Percentiles rank a stretch among this genome's conserved stretches.
phyloP scores from a whole-genome alignment of 2,888 invertebrate genomes.

The Papilio protenor region DNA sequence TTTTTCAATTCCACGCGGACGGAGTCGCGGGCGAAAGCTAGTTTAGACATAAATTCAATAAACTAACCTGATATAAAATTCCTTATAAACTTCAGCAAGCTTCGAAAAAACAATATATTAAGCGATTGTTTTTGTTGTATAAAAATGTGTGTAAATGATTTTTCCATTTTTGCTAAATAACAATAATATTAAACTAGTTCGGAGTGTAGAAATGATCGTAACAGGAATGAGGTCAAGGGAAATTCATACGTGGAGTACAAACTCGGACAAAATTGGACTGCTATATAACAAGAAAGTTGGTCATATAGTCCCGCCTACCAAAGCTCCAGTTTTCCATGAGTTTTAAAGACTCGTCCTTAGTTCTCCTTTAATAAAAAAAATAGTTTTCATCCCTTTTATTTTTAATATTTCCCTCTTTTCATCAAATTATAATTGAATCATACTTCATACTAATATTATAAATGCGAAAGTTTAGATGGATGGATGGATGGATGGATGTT shows the following conservation, averaged over 20 bases:
- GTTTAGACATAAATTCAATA: background rate
- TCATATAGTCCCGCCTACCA: background rate
- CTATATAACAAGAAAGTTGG: constrained; percentile 12
- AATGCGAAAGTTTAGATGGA: too few relatives aligned
- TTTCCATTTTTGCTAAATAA: background rate
- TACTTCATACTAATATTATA: too few relatives aligned
- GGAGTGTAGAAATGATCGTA: constrained; percentile 10
- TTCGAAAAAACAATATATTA: background rate
- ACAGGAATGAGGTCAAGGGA: constrained; percentile 28
- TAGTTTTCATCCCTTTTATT: too few relatives aligned
- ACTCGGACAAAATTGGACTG: constrained; percentile 38
- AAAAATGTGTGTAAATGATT: background rate
- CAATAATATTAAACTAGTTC: background rate
- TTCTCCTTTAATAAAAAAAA: background rate
- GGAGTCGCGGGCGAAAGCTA: too few relatives aligned
- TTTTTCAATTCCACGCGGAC: too few relatives aligned
- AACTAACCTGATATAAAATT: background rate
- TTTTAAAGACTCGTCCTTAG: background rate
- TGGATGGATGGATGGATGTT: too few relatives aligned
- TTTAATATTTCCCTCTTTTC: too few relatives aligned
- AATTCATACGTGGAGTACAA: background rate
- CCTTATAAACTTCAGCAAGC: background rate
- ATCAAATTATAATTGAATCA: too few relatives aligned
- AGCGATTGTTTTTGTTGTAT: background rate
- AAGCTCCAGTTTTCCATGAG: background rate